Evolutionary conservation across 2,888 invertebrate genomes (phyloP).

Genomic region (Quadroppia sp.): DNA sequence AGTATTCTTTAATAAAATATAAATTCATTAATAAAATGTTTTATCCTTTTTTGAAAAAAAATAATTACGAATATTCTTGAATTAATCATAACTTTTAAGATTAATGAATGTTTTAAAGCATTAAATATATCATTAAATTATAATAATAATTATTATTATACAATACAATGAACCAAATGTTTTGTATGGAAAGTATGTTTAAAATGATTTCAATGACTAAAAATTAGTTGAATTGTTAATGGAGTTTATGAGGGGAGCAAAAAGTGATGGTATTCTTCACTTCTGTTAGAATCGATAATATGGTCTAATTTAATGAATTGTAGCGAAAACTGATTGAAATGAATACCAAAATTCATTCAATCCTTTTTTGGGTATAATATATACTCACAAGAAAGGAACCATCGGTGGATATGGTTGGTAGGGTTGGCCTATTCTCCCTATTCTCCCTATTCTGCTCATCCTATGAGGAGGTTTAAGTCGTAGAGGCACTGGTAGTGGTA

Average conservation of each 20-base stretch:
- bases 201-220: constrained; percentile 13
- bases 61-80: no score
- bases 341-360: neutral
- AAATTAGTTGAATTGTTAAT: neutral
- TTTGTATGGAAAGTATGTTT: neutral
- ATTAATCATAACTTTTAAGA: no score
- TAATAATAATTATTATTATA: no score
- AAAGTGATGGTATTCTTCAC: constrained; percentile 29
- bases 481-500: constrained; percentile 10
- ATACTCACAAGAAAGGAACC: constrained; percentile 22
- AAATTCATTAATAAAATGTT: no score
- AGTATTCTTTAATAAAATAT: no score
- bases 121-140: no score
- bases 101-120: no score
- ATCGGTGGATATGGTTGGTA: neutral
- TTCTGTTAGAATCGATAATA: neutral
- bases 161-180: no score
- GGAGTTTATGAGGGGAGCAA: neutral
- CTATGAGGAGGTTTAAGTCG: neutral
- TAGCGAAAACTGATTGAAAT: neutral
- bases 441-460: neutral
- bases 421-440: neutral
- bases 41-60: no score
- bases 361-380: neutral
- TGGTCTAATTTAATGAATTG: constrained; percentile 21